Conservation (phyloP, 2,888 invertebrate species). For the Athalia circularis region DNA sequence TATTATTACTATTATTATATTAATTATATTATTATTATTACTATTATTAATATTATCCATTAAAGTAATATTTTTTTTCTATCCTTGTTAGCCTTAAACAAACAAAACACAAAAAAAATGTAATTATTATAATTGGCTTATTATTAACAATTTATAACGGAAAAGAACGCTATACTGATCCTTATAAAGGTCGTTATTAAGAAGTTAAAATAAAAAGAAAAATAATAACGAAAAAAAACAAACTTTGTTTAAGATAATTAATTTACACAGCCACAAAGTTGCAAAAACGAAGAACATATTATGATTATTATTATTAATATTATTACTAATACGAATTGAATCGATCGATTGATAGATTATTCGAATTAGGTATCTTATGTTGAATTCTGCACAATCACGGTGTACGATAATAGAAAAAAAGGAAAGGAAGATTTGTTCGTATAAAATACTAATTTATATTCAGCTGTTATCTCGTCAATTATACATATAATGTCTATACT, state of each 20-base stretch:
- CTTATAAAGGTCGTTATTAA: slow-evolving; percentile 4
- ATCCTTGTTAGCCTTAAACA: slow-evolving; percentile 12
- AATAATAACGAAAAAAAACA: slow-evolving; percentile 5
- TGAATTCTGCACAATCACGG: neutral
- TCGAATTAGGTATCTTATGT: neutral
- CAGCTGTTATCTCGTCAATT: neutral
- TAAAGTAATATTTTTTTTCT: slow-evolving; percentile 17
- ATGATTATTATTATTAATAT: slow-evolving; percentile 7
- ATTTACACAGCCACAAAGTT: neutral
- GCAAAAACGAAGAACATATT: too few species aligned
- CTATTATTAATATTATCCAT: slow-evolving; percentile 18
- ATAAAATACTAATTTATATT: neutral
- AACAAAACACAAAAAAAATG: slow-evolving; percentile 18
- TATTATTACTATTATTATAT: neutral
- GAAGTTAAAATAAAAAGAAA: slow-evolving; percentile 6
- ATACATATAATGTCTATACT: neutral
- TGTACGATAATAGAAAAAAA: neutral
- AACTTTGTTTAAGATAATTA: neutral
- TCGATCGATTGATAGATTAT: too few species aligned
- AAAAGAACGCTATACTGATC: slow-evolving; percentile 20
- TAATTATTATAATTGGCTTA: slow-evolving; percentile 10
- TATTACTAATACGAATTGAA: neutral
- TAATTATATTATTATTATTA: slow-evolving; percentile 24
- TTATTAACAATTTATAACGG: neutral
- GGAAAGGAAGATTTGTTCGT: neutral